Evolutionary conservation across 2,797 vertebrate species (phyloP).

Genomic region (Moxostoma hubbsi): DNA sequence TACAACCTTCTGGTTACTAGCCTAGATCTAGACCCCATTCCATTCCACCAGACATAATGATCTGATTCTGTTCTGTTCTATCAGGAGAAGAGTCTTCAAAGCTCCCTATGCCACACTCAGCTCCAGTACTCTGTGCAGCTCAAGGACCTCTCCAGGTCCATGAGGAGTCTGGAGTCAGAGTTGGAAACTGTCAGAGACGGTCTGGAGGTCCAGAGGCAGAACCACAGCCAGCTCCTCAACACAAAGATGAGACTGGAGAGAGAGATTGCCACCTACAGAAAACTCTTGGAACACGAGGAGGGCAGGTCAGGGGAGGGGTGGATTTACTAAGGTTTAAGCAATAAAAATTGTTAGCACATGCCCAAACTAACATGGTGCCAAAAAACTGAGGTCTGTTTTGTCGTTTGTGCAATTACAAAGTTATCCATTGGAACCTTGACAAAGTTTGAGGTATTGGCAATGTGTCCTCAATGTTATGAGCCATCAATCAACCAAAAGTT

Average conservation of each 20-base stretch:
- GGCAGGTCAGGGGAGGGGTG: conserved; percentile 81
- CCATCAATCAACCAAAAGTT: too few species aligned
- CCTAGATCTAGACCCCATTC: too few species aligned
- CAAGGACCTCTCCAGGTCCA: conserved; percentile 84
- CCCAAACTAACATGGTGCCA: not conserved
- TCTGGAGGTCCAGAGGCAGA: conserved; percentile 86
- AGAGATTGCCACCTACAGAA: conserved; percentile 91
- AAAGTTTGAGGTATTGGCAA: too few species aligned
- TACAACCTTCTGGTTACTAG: too few species aligned
- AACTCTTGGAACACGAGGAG: conserved; percentile 90
- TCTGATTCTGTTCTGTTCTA: not conserved
- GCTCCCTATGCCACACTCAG: conserved; percentile 84
- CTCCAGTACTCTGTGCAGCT: conserved; percentile 87
- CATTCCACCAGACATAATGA: too few species aligned
- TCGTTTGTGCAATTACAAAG: not conserved
- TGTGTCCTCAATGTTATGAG: too few species aligned
- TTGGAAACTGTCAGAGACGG: conserved; percentile 85
- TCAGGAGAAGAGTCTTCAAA: conserved; percentile 91
- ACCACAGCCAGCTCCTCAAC: conserved; percentile 90
- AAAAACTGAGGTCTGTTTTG: not conserved
- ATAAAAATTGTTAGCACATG: not conserved
- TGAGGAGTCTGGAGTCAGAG: conserved; percentile 85
- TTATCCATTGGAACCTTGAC: not conserved
- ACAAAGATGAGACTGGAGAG: conserved; percentile 93
- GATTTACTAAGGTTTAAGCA: not conserved